Evolutionary conservation across 2,888 invertebrate genomes (phyloP).

Genomic region (Calliopum simillimum): DNA sequence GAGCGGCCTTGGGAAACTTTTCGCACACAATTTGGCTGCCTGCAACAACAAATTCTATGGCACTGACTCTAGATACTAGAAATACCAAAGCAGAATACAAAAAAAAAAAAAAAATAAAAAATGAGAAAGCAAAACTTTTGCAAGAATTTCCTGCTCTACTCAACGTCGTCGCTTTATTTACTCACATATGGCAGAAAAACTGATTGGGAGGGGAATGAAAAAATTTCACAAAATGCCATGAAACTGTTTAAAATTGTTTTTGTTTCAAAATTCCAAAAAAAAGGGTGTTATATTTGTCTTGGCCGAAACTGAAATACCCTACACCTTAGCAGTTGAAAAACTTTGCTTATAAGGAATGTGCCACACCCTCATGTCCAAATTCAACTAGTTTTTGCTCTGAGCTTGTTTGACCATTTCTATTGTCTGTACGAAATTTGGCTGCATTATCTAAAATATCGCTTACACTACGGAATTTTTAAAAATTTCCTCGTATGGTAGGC

Average conservation of each 20-base stretch:
- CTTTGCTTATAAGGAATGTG: no score
- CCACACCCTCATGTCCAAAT: no score
- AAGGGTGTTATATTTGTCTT: no score
- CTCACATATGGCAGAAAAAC: background rate
- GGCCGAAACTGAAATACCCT: no score
- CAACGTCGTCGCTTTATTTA: no score
- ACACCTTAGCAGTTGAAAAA: no score
- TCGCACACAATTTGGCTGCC: conserved; percentile 54
- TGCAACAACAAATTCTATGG: conserved; percentile 36
- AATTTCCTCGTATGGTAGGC: no score
- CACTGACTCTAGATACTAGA: background rate
- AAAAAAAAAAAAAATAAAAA: background rate
- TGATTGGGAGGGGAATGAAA: background rate
- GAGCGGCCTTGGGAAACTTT: conserved; percentile 55
- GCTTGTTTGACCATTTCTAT: no score
- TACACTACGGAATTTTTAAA: no score
- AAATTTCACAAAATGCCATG: background rate
- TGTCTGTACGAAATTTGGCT: no score
- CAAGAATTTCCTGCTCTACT: conserved; percentile 14
- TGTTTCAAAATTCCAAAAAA: background rate
- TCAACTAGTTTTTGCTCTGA: no score
- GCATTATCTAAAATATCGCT: no score
- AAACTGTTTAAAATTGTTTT: background rate
- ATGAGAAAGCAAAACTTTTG: background rate
- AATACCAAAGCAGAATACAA: background rate